phyloP scores from a whole-genome alignment of 2,113 vertebrate genomes.

The Mirza zaza region DNA sequence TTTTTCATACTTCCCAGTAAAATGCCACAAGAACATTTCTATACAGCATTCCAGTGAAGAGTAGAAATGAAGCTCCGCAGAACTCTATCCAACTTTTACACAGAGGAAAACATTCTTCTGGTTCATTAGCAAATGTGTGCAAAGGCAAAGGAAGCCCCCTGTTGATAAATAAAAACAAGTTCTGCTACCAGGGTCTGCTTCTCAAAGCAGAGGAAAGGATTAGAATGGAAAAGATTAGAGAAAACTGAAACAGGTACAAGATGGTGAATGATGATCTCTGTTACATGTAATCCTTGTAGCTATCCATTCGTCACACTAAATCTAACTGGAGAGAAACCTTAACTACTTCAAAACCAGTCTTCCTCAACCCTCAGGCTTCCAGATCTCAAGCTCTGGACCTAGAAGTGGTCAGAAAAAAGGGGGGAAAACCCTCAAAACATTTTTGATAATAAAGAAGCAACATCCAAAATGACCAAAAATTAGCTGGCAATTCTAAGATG shows the following conservation, averaged over 20 bases:
- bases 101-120: conserved; percentile 62
- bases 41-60: conserved; percentile 26
- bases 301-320: neutral
- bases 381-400: neutral
- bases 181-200: neutral
- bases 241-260: conserved; percentile 4
- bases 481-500: neutral
- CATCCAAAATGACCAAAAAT: neutral
- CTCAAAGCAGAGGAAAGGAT: conserved; percentile 3
- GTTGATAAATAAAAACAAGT: conserved; percentile 50
- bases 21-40: conserved; percentile 66
- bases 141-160: conserved; percentile 41
- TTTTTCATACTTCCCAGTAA: conserved; percentile 65
- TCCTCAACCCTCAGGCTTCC: neutral
- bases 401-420: neutral
- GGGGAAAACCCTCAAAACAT: neutral
- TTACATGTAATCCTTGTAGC: neutral
- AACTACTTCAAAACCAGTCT: conserved; percentile 14
- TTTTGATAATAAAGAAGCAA: neutral
- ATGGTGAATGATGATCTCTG: neutral
- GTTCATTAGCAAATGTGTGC: conserved; percentile 52
- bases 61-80: conserved; percentile 1
- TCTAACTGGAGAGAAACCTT: neutral
- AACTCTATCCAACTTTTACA: conserved; percentile 45
- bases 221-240: neutral